Conservation (phyloP, 2,113 vertebrate species). For the Pyxicephalus adspersus region DNA sequence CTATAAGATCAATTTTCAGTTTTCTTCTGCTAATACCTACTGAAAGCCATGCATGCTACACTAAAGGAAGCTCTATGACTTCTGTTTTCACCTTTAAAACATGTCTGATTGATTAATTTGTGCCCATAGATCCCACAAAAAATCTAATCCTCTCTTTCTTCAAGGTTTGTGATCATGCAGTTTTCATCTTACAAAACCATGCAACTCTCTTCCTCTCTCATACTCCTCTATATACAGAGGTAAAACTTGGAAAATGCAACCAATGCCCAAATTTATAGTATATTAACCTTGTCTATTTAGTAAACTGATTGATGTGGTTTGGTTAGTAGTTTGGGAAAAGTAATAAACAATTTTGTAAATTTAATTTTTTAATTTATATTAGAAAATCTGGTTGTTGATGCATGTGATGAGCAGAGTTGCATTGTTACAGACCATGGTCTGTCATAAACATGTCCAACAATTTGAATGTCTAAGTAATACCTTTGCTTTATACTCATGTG, state of each 20-base stretch:
- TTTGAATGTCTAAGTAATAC: not conserved
- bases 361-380: too few species aligned
- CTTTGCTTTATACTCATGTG: not conserved
- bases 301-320: too few species aligned
- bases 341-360: too few species aligned
- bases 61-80: not conserved
- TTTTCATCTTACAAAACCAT: not conserved
- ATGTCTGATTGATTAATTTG: conserved; percentile 10
- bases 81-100: not conserved
- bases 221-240: too few species aligned
- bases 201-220: too few species aligned
- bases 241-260: too few species aligned
- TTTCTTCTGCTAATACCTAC: not conserved
- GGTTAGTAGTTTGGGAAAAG: too few species aligned
- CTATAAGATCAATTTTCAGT: not conserved
- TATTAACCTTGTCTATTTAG: too few species aligned
- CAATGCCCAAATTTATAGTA: too few species aligned
- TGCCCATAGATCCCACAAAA: not conserved
- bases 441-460: not conserved
- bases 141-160: not conserved
- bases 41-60: conserved; percentile 14
- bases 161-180: not conserved
- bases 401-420: too few species aligned
- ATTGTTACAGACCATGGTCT: not conserved
- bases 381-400: too few species aligned